A percentile compares a stretch with the other conserved stretches of the same genome.
phyloP scores from a whole-genome alignment of 1,140 invertebrate species.

The Drosophila grimshawi region DNA sequence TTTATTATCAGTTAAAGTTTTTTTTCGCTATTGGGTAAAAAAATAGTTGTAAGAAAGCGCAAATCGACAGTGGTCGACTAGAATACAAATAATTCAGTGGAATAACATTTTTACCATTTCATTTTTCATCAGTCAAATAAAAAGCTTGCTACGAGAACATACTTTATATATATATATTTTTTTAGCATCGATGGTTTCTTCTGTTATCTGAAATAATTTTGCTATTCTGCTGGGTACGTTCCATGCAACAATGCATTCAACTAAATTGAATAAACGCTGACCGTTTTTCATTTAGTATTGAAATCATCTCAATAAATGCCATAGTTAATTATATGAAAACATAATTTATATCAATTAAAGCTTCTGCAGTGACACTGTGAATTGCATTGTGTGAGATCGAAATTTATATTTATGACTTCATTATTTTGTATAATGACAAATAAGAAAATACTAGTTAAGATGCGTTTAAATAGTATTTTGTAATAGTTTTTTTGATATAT shows the following conservation, averaged over 20 bases:
- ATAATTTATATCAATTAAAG: slow-evolving; percentile 35
- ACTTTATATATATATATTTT: too few species aligned
- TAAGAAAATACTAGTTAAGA: too few species aligned
- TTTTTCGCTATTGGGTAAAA: not conserved
- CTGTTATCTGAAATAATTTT: too few species aligned
- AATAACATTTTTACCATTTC: too few species aligned
- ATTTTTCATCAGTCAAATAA: too few species aligned
- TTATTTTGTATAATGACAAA: too few species aligned
- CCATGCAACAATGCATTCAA: not conserved
- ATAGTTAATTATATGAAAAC: slow-evolving; percentile 34
- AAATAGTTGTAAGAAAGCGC: not conserved
- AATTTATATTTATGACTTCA: not conserved
- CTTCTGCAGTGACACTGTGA: not conserved
- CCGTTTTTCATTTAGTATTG: slow-evolving; percentile 9
- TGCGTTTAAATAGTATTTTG: too few species aligned
- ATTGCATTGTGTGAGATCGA: not conserved
- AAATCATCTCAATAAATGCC: slow-evolving; percentile 40
- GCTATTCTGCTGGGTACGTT: not conserved
- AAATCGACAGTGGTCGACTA: not conserved
- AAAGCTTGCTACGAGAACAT: too few species aligned
- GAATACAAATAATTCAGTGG: too few species aligned
- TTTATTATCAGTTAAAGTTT: slow-evolving; percentile 27
- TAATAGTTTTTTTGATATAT: too few species aligned
- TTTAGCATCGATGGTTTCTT: too few species aligned
- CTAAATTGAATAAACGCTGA: slow-evolving; percentile 15